Evolutionary conservation across 2,888 invertebrate genomes (phyloP).

Genomic region (Cynaeus angustus): DNA sequence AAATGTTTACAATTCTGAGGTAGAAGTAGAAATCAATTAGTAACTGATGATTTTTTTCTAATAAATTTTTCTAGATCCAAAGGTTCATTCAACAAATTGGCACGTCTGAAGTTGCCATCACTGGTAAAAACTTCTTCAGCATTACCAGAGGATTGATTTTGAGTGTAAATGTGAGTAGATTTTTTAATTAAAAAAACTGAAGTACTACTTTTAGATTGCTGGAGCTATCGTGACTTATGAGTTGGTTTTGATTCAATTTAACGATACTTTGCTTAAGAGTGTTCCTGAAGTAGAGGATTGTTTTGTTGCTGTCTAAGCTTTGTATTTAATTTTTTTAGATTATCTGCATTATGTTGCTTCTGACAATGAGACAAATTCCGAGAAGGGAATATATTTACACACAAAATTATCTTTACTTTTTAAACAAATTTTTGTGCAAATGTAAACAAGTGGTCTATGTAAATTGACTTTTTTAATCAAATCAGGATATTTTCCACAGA

Average conservation of each 20-base stretch:
- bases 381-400: no score
- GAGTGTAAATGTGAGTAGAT: conserved; percentile 25
- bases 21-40: conserved; percentile 57
- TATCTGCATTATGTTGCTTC: no score
- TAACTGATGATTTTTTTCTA: not conserved
- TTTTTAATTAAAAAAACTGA: no score
- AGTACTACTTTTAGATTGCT: conserved; percentile 34
- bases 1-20: conserved; percentile 78
- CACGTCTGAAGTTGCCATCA: conserved; percentile 37
- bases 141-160: conserved; percentile 44
- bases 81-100: conserved; percentile 44
- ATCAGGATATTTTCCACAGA: no score
- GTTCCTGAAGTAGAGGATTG: conserved; percentile 13
- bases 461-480: no score
- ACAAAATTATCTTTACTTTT: no score
- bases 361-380: no score
- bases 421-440: no score
- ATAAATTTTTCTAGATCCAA: conserved; percentile 36
- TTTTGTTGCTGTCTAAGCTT: conserved; percentile 16
- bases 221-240: conserved; percentile 44
- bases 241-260: conserved; percentile 46
- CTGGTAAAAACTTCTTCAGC: conserved; percentile 45
- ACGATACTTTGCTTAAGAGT: conserved; percentile 26
- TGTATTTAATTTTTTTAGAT: not conserved
- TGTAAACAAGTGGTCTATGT: no score